These are phyloP conservation scores for Thunnus maccoyii DNA, from an alignment of 2,113 vertebrate genomes.

Conservation along the genomic window DNA sequence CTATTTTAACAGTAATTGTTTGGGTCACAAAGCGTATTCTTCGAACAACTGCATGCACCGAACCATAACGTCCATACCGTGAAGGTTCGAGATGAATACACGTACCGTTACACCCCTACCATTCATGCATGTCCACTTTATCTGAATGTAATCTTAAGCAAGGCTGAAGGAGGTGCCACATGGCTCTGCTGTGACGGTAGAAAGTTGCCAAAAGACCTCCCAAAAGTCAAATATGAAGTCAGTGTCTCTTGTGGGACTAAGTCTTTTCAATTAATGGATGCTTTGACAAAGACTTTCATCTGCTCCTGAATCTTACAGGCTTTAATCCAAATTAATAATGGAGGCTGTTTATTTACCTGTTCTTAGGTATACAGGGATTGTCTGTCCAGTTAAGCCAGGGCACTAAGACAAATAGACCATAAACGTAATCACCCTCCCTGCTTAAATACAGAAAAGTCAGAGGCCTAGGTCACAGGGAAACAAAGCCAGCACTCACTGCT, in stretches of 20 bases:
- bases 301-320: slow-evolving; percentile 5
- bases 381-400: background rate
- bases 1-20: no score
- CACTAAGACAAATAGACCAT: slow-evolving; percentile 5
- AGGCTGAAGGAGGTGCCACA: background rate
- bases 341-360: slow-evolving; percentile 19
- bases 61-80: no score
- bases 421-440: slow-evolving; percentile 1
- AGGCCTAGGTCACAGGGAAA: slow-evolving; percentile 1
- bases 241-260: background rate
- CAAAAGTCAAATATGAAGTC: background rate
- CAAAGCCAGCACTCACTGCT: slow-evolving; percentile 23
- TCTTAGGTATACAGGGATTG: slow-evolving; percentile 3
- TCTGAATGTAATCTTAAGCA: slow-evolving; percentile 2
- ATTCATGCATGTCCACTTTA: background rate
- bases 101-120: background rate
- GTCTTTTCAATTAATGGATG: slow-evolving; percentile 7
- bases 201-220: background rate
- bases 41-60: no score
- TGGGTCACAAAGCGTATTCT: no score
- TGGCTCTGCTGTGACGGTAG: background rate
- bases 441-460: background rate
- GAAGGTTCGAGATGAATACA: no score
- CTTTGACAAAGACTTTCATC: slow-evolving; percentile 1
- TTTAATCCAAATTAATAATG: background rate